These are phyloP conservation scores for Zele albiditarsus DNA, from an alignment of 2,888 invertebrate species.

Conservation along the genomic window DNA sequence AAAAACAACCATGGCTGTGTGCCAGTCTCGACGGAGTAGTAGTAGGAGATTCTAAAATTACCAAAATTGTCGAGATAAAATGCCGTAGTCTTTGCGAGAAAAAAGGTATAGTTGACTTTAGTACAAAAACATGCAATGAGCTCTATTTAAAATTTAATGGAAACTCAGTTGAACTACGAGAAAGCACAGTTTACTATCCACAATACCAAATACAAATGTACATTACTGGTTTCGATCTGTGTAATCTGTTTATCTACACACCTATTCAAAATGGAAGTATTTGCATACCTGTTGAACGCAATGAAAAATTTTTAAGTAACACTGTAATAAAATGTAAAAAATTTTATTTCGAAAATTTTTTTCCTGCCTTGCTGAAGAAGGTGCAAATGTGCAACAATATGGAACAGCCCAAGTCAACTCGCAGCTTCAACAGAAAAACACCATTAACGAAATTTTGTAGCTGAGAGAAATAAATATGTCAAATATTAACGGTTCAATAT, in stretches of 20 bases:
- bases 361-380: constrained; percentile 8
- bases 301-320: constrained; percentile 37
- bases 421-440: too few relatives aligned
- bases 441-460: not conserved
- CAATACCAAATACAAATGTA: constrained; percentile 44
- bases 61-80: constrained; percentile 26
- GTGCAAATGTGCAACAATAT: too few relatives aligned
- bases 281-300: constrained; percentile 26
- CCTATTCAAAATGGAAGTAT: constrained; percentile 34
- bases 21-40: constrained; percentile 39
- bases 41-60: not conserved
- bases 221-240: constrained; percentile 18
- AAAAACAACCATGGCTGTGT: constrained; percentile 48
- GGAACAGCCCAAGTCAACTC: too few relatives aligned
- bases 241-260: constrained; percentile 41
- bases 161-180: not conserved
- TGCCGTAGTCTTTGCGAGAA: constrained; percentile 18
- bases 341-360: constrained; percentile 43
- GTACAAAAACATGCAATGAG: constrained; percentile 5
- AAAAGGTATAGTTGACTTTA: not conserved
- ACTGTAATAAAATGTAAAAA: constrained; percentile 38
- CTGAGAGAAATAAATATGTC: constrained; percentile 39
- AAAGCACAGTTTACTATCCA: constrained; percentile 28
- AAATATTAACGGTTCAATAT: constrained; percentile 24
- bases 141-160: constrained; percentile 12